Evolutionary conservation across 2,888 invertebrate genomes (phyloP).

Genomic region (Lingula anatina): DNA sequence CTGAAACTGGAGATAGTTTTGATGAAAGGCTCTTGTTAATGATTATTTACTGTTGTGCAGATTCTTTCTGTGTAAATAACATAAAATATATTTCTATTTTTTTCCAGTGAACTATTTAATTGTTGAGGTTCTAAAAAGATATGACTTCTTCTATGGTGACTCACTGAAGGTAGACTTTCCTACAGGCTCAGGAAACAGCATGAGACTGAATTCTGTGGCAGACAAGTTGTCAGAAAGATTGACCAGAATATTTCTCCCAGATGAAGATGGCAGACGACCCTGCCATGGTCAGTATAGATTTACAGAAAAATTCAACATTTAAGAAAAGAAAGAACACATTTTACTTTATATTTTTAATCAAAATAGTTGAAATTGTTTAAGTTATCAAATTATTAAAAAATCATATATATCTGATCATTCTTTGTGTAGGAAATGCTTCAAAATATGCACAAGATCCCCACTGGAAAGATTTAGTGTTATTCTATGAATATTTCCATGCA

Average conservation of each 20-base stretch:
- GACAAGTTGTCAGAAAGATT: slow-evolving; percentile 33
- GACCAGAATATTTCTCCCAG: slow-evolving; percentile 39
- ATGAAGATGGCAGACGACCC: slow-evolving; percentile 34
- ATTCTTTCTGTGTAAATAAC: too few species aligned
- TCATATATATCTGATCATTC: too few species aligned
- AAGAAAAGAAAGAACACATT: too few species aligned
- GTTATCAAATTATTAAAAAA: too few species aligned
- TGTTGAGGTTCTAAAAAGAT: slow-evolving; percentile 43
- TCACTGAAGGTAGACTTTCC: slow-evolving; percentile 46
- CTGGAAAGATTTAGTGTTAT: slow-evolving; percentile 44
- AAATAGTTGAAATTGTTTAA: too few species aligned
- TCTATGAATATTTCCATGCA: slow-evolving; percentile 51
- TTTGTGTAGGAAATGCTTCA: slow-evolving; percentile 23
- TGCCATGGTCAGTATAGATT: slow-evolving; percentile 35
- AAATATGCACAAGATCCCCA: slow-evolving; percentile 39
- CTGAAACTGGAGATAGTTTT: too few species aligned
- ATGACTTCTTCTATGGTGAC: slow-evolving; percentile 44
- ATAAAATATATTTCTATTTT: slow-evolving; percentile 2
- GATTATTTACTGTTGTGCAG: too few species aligned
- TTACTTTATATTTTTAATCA: too few species aligned
- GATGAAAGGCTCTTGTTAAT: too few species aligned
- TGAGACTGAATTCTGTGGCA: slow-evolving; percentile 41
- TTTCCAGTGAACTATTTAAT: slow-evolving; percentile 48
- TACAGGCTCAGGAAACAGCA: slow-evolving; percentile 34
- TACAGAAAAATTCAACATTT: too few species aligned